These are phyloP conservation scores for Apotomis betuletana DNA, from an alignment of 2,888 invertebrate genomes.

Conservation along the genomic window DNA sequence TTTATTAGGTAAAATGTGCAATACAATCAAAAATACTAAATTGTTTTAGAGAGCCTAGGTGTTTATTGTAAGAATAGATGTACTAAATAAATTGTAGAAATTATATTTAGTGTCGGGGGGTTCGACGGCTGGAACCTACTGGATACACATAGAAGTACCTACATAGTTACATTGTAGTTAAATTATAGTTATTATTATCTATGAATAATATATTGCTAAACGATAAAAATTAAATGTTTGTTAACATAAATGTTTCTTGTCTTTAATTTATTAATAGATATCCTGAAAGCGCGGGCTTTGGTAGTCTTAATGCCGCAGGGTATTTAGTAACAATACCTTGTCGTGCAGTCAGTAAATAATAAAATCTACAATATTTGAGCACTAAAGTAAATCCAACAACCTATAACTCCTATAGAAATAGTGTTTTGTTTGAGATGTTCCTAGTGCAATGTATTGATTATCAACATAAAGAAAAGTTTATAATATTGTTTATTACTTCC, in stretches of 20 bases:
- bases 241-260: constrained; percentile 67
- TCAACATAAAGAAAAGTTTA: too few relatives aligned
- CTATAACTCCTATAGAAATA: too few relatives aligned
- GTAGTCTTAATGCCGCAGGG: too few relatives aligned
- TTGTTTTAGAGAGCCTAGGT: constrained; percentile 63
- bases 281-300: too few relatives aligned
- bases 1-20: constrained; percentile 69
- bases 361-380: too few relatives aligned
- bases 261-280: constrained; percentile 47
- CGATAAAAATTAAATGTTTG: constrained; percentile 82
- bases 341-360: too few relatives aligned
- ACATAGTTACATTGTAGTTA: constrained; percentile 73
- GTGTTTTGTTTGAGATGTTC: too few relatives aligned
- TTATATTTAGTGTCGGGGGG: constrained; percentile 67
- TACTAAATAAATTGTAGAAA: constrained; percentile 66
- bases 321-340: too few relatives aligned
- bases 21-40: constrained; percentile 68
- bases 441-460: too few relatives aligned
- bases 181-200: constrained; percentile 77
- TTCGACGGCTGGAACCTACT: constrained; percentile 56
- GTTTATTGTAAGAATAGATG: constrained; percentile 62
- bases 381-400: too few relatives aligned
- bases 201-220: constrained; percentile 82
- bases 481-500: too few relatives aligned
- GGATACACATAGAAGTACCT: constrained; percentile 62